Percentiles rank a stretch among this genome's conserved stretches.
Evolutionary conservation across 2,888 invertebrate genomes (phyloP).

Genomic region (Ypsolopha scabrella): DNA sequence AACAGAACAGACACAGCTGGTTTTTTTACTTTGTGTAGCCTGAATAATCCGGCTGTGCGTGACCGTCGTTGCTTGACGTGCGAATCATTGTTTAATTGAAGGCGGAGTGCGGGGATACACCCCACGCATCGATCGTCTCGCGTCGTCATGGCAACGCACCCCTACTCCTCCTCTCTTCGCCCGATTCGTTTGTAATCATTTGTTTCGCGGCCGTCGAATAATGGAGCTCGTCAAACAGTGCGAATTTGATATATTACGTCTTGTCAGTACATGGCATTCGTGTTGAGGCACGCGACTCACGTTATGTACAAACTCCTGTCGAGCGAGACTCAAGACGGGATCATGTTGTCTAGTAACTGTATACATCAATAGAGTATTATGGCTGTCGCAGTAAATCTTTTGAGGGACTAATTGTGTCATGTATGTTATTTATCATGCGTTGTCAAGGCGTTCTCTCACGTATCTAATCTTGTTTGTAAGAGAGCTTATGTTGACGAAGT

Average conservation of each 20-base stretch:
- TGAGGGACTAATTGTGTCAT: not conserved
- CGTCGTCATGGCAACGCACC: conserved; percentile 48
- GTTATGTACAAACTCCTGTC: too few species aligned
- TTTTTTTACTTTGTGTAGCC: too few species aligned
- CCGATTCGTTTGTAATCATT: conserved; percentile 68
- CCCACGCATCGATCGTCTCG: conserved; percentile 60
- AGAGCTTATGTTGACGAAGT: too few species aligned
- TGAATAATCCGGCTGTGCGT: conserved; percentile 18
- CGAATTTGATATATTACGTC: conserved; percentile 49
- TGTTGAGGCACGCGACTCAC: too few species aligned
- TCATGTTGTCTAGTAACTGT: not conserved
- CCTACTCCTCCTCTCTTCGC: conserved; percentile 23
- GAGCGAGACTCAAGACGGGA: not conserved
- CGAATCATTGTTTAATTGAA: conserved; percentile 66
- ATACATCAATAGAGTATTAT: not conserved
- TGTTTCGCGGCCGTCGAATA: conserved; percentile 63
- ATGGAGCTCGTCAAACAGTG: conserved; percentile 52
- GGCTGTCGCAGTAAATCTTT: not conserved
- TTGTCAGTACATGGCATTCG: not conserved
- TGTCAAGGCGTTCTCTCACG: too few species aligned
- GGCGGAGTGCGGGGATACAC: conserved; percentile 28
- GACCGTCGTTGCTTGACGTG: conserved; percentile 47
- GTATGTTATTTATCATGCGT: not conserved
- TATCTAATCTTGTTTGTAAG: too few species aligned
- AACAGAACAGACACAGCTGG: not conserved